phyloP scores from a whole-genome alignment of 2,888 invertebrate genomes.

The Ashinkailepas kermadecensis region DNA sequence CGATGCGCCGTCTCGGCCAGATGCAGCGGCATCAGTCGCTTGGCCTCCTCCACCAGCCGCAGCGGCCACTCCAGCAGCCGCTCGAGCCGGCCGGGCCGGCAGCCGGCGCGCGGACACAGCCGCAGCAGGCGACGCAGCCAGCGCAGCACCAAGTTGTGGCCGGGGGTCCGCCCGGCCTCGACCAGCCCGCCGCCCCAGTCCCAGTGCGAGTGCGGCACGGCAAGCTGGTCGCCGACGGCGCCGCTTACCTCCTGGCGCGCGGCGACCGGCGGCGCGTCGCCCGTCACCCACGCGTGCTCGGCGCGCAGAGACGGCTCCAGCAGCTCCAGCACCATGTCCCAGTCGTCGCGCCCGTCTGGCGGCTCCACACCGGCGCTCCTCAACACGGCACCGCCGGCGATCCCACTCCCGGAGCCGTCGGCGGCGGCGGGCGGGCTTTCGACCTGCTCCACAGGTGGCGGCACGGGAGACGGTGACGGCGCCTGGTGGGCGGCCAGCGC shows the following conservation, averaged over 20 bases:
- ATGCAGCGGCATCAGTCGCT: not conserved
- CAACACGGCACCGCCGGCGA: not conserved
- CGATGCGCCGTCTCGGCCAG: not conserved
- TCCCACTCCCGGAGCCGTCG: not conserved
- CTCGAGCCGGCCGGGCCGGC: not conserved
- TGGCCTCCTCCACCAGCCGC: not conserved
- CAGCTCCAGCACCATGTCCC: not conserved
- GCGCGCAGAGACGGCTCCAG: not conserved
- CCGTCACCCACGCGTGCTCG: conserved; percentile 6
- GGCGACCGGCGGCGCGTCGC: not conserved
- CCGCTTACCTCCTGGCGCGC: not conserved
- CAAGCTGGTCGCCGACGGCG: not conserved
- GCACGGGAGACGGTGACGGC: not conserved
- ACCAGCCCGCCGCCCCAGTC: not conserved
- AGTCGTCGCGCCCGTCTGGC: not conserved
- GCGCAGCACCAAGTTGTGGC: not conserved
- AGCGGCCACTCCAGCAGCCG: conserved; percentile 1
- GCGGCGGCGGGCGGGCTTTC: not conserved
- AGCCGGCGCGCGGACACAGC: not conserved
- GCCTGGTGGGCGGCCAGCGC: not conserved
- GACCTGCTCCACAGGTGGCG: not conserved
- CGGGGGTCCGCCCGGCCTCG: not conserved
- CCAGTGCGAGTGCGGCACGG: not conserved
- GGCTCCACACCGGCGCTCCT: not conserved
- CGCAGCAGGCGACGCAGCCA: conserved; percentile 11